Evolutionary conservation across 2,113 vertebrate genomes (phyloP).

Genomic region (Phoxinus phoxinus): DNA sequence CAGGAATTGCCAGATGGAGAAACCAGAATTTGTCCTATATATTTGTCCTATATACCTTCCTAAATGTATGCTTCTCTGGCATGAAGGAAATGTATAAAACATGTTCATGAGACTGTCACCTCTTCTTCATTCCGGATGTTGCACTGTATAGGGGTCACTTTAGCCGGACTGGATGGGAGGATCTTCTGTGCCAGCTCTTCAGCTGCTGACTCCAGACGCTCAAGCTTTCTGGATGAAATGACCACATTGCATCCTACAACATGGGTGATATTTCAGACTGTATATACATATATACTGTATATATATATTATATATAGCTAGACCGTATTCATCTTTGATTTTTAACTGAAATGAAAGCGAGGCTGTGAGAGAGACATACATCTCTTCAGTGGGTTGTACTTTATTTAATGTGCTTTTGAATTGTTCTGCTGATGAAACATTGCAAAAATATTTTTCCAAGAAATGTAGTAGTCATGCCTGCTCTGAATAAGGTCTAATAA

Average conservation of each 20-base stretch:
- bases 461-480: too few relatives aligned
- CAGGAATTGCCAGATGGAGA: background rate
- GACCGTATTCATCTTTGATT: too few relatives aligned
- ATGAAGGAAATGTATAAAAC: background rate
- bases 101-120: conserved; percentile 67
- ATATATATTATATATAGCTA: too few relatives aligned
- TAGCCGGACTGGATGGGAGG: conserved; percentile 66
- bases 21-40: background rate
- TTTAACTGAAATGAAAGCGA: too few relatives aligned
- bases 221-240: conserved; percentile 87
- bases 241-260: conserved; percentile 87
- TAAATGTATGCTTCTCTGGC: background rate
- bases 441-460: too few relatives aligned
- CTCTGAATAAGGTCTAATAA: too few relatives aligned
- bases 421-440: too few relatives aligned
- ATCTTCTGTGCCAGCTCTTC: conserved; percentile 77
- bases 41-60: background rate
- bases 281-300: too few relatives aligned
- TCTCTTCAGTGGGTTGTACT: too few relatives aligned
- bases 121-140: conserved; percentile 91
- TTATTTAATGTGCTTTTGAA: too few relatives aligned
- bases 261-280: background rate
- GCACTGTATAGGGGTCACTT: conserved; percentile 81
- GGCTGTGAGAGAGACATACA: too few relatives aligned
- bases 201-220: conserved; percentile 79